A percentile compares a stretch with the other conserved stretches of the same genome.
Conservation (phyloP, 2,113 vertebrate species). For the Chaetura pelagica region DNA sequence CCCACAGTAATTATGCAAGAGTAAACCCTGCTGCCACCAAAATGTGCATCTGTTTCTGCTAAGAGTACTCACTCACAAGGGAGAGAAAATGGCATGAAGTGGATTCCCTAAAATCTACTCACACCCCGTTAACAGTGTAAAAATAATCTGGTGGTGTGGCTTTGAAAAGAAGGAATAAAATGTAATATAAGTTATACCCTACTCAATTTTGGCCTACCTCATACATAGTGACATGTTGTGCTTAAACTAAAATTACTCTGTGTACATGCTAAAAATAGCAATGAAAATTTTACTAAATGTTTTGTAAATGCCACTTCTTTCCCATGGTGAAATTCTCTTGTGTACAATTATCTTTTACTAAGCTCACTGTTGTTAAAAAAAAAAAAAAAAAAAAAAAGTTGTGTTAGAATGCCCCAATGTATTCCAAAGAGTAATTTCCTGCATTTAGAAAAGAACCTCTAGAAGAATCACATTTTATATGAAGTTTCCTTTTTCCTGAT, state of each 20-base stretch:
- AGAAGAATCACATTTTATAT: conserved; percentile 58
- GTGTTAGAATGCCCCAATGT: neutral
- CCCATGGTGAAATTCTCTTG: conserved; percentile 17
- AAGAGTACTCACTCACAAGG: neutral
- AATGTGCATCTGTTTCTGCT: neutral
- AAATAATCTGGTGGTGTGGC: neutral
- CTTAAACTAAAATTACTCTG: neutral
- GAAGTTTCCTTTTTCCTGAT: conserved; percentile 70
- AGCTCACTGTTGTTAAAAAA: neutral
- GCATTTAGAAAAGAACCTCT: neutral
- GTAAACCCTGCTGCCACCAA: neutral
- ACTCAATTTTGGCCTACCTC: neutral
- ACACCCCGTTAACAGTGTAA: neutral
- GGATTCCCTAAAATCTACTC: neutral
- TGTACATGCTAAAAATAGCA: neutral
- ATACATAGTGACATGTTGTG: neutral
- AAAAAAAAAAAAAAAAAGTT: neutral
- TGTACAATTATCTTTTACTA: neutral
- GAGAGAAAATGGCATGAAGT: neutral
- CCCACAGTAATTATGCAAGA: neutral
- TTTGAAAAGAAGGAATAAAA: neutral
- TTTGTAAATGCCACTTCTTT: conserved; percentile 19
- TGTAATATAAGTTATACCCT: neutral
- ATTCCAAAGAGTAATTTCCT: conserved; percentile 30
- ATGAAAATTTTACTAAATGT: neutral